Percentiles rank a stretch among this genome's conserved stretches.
These are phyloP conservation scores for Lophius piscatorius DNA, from an alignment of 2,113 vertebrate species.

Conservation along the genomic window DNA sequence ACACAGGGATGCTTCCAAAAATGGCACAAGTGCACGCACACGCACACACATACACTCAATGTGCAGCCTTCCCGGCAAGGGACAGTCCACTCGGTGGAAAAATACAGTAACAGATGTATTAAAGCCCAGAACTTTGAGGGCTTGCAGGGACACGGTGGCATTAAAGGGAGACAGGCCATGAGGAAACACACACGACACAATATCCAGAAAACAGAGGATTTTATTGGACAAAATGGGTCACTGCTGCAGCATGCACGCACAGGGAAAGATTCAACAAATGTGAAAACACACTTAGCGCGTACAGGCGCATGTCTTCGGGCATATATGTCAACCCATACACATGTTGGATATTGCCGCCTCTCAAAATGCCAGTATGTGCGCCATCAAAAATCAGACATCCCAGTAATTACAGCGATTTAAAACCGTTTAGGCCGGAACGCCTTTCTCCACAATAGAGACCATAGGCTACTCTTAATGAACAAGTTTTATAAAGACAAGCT, in stretches of 20 bases:
- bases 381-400: slow-evolving; percentile 51
- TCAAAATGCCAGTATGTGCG: slow-evolving; percentile 13
- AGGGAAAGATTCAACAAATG: neutral
- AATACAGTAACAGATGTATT: slow-evolving; percentile 66
- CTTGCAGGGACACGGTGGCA: slow-evolving; percentile 60
- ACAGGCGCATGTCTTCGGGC: slow-evolving; percentile 2
- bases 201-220: slow-evolving; percentile 37
- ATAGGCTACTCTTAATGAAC: slow-evolving; percentile 61
- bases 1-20: slow-evolving; percentile 68
- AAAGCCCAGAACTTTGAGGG: slow-evolving; percentile 64
- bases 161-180: slow-evolving; percentile 38
- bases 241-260: slow-evolving; percentile 2
- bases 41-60: slow-evolving; percentile 44
- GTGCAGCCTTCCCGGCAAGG: slow-evolving; percentile 68
- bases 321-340: neutral
- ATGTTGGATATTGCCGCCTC: slow-evolving; percentile 17
- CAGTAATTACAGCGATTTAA: slow-evolving; percentile 57
- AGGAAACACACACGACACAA: slow-evolving; percentile 40
- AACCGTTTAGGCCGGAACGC: slow-evolving; percentile 46
- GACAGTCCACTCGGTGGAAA: slow-evolving; percentile 74
- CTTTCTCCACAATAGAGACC: slow-evolving; percentile 38
- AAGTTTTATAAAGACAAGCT: slow-evolving; percentile 69
- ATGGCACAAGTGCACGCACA: slow-evolving; percentile 46
- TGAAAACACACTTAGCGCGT: neutral
- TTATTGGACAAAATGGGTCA: slow-evolving; percentile 23